phyloP scores from a whole-genome alignment of 37 sponge, comb jelly and placozoan genomes.

The Aphrocallistes beatrix region DNA sequence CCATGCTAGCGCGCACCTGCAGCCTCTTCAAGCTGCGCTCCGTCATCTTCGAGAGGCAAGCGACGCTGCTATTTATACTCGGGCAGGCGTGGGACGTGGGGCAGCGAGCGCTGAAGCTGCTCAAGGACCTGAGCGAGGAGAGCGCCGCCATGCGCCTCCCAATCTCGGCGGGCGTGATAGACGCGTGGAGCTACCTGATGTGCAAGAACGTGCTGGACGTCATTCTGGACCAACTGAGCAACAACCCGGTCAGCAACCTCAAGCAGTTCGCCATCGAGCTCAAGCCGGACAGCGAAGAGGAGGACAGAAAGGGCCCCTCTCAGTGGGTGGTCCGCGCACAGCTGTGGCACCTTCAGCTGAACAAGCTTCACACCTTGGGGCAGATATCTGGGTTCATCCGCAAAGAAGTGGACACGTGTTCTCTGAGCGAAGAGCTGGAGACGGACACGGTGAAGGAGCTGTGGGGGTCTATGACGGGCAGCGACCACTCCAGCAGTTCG shows the following conservation, averaged over 20 bases:
- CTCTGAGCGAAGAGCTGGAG: not conserved
- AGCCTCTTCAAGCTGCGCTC: slow-evolving; percentile 6
- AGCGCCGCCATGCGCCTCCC: not conserved
- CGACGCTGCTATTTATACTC: not conserved
- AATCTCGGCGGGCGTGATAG: not conserved
- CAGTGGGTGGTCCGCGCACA: slow-evolving; percentile 9
- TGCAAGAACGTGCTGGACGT: slow-evolving; percentile 17
- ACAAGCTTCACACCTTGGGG: not conserved
- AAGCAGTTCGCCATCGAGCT: not conserved
- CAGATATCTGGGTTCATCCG: slow-evolving; percentile 7
- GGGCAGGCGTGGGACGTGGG: slow-evolving; percentile 16
- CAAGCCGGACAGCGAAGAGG: not conserved
- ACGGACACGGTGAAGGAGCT: not conserved
- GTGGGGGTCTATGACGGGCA: not conserved
- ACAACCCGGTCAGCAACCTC: not conserved
- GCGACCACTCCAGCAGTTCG: not conserved
- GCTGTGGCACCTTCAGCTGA: not conserved
- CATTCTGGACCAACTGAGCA: not conserved
- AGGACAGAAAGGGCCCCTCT: not conserved
- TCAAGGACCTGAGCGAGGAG: not conserved
- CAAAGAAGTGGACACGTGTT: not conserved
- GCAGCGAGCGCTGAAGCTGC: not conserved
- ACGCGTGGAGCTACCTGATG: slow-evolving; percentile 2
- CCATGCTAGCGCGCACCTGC: not conserved
- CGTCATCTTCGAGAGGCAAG: slow-evolving; percentile 10